Evolutionary conservation across 2,888 invertebrate species (phyloP), one percentile per base, ranked within the genome.

Genomic region (Rhogogaster chlorosoma): DNA sequence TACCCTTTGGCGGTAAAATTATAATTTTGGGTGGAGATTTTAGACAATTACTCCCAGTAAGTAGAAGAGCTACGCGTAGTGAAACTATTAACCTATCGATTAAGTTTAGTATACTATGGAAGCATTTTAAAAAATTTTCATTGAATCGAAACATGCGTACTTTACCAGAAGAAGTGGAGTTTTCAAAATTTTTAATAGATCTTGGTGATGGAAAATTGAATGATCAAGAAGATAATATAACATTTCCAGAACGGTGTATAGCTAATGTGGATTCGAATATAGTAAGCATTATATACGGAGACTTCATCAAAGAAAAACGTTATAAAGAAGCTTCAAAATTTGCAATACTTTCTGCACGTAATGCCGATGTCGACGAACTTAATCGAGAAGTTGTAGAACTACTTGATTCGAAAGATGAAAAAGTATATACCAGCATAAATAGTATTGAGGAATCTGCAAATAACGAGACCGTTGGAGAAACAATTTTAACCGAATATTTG

Each of bases 321-420:
- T 84, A 32, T 64, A 64, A 83, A 53, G 26, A 80, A 71, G 61
- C 70, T 45, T 10, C 80, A 7, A 84, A 57, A 61, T 82, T 64
- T 84, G 84, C 57, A n/a, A 84, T 84, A 80, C 73, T 83, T 6
- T 49, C 84, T 12, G 84, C 84, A 15, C 2, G 84, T 10, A 84
- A 80, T 64, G 36, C 12, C 12, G 84, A 84, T 83, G 82, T 84
- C n/a, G 64, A 84, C 5, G 61, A 84, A 64, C 15, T 84, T 26
- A 84, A 84, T 22, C 32, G 45, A n/a, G 4, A 83, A 45, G 64
- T 84, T 36, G 80, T 84, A 57, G 22, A 71, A 29, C 64, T 84
- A 64, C 80, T 32, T 57, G 42, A 38, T 36, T 18, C 32, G 9
- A 26, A 6, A 38, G 9, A 18, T n/a, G 84, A 84, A 73, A 83